Conservation (phyloP, 2,113 vertebrate species). For the Calidris pygmaea region DNA sequence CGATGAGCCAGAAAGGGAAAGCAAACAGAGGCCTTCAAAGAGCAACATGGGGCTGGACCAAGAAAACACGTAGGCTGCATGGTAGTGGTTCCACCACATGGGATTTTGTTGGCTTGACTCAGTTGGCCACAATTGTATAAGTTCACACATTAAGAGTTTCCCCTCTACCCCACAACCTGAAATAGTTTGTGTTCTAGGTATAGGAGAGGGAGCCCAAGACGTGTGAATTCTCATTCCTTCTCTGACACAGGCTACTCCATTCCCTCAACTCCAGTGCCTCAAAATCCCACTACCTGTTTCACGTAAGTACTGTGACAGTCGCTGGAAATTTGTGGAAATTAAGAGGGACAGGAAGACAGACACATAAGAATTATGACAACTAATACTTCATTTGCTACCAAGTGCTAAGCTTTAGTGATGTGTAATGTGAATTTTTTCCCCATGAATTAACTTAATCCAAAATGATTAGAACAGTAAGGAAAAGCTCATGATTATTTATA, state of each 20-base stretch:
- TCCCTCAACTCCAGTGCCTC: neutral
- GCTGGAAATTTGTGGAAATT: neutral
- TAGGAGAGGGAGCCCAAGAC: neutral
- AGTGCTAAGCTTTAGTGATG: neutral
- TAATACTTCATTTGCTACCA: neutral
- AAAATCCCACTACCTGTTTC: neutral
- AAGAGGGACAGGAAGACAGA: neutral
- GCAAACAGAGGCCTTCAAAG: slow-evolving; percentile 22
- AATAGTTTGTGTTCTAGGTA: neutral
- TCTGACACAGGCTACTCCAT: neutral
- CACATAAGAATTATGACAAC: neutral
- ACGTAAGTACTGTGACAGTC: neutral
- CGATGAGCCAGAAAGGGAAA: slow-evolving; percentile 19
- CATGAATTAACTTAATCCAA: neutral
- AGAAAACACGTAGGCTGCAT: slow-evolving; percentile 6
- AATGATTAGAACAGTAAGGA: neutral
- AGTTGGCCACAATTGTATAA: neutral
- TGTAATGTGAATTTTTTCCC: neutral
- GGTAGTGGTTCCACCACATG: neutral
- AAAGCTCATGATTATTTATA: neutral
- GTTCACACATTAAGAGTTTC: neutral
- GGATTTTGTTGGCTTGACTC: neutral
- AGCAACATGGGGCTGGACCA: neutral
- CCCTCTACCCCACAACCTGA: neutral
- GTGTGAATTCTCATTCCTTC: neutral